Percentiles rank a stretch among this genome's conserved stretches.
These are phyloP conservation scores for Trematomus loennbergii DNA, from an alignment of 2,113 vertebrate species.

Conservation along the genomic window DNA sequence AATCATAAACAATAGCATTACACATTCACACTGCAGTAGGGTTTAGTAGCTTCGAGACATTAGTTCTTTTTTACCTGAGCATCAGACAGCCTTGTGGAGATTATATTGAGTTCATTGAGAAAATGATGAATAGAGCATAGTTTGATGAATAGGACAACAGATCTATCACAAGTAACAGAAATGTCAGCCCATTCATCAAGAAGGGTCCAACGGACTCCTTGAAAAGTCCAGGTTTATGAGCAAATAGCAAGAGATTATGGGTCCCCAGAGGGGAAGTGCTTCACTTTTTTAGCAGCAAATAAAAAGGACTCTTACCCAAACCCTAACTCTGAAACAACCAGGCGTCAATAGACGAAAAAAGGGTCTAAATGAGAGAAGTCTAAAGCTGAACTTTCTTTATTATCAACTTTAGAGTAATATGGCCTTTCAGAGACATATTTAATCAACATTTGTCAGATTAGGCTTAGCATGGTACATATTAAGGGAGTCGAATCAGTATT, in stretches of 20 bases:
- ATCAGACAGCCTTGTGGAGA: conserved; percentile 3
- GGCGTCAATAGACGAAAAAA: background rate
- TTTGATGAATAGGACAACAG: conserved; percentile 62
- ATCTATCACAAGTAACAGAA: conserved; percentile 54
- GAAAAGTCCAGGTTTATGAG: background rate
- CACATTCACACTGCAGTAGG: conserved; percentile 7
- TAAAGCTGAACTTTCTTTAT: background rate
- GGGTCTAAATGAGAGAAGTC: background rate
- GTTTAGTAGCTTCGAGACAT: conserved; percentile 5
- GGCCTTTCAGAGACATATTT: background rate
- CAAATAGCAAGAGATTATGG: background rate
- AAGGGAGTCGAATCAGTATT: background rate
- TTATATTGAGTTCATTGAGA: conserved; percentile 43
- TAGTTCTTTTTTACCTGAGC: conserved; percentile 13
- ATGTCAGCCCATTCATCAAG: conserved; percentile 60
- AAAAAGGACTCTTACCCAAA: no score
- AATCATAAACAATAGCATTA: conserved; percentile 17
- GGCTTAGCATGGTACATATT: background rate
- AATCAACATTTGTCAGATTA: background rate
- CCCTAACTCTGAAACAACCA: no score
- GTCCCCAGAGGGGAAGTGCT: background rate
- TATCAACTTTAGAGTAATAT: background rate
- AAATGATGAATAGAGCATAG: conserved; percentile 58
- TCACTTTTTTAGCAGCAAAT: background rate
- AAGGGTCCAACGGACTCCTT: background rate